A percentile compares a stretch with the other conserved stretches of the same genome.
Conservation (phyloP, 2,113 vertebrate species). For the Ellobius talpinus region DNA sequence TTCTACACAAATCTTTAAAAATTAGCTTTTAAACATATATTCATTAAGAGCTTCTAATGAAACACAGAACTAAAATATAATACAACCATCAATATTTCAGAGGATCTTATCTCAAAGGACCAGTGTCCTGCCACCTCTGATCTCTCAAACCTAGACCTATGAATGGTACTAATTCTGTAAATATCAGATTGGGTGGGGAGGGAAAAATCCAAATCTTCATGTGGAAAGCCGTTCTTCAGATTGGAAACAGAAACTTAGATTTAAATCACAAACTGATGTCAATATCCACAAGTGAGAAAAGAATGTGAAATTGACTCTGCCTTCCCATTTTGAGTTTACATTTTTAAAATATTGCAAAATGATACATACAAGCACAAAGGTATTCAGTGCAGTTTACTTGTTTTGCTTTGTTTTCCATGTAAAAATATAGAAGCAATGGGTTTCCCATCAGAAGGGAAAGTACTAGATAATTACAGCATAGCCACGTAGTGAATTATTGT, state of each 20-base stretch:
- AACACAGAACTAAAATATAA: slow-evolving; percentile 18
- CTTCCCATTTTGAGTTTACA: background rate
- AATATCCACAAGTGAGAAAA: background rate
- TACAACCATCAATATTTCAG: background rate
- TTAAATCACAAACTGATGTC: background rate
- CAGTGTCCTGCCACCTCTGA: rapidly evolving
- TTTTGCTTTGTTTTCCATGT: background rate
- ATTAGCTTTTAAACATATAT: background rate
- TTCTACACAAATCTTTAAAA: background rate
- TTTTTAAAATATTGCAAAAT: background rate
- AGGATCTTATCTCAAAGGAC: background rate
- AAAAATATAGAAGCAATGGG: background rate
- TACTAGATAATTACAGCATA: background rate
- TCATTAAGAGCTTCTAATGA: background rate
- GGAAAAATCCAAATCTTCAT: background rate
- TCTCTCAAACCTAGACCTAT: background rate
- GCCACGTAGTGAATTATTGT: background rate
- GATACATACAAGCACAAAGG: background rate
- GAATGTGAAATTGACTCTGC: background rate
- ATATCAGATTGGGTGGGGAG: background rate
- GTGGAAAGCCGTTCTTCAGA: background rate
- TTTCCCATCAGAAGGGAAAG: background rate
- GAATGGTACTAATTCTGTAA: background rate
- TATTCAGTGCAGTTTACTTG: background rate
- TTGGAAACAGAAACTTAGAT: background rate